Percentiles rank a stretch among this genome's conserved stretches.
Evolutionary conservation across 1,140 invertebrate genomes (phyloP).

Genomic region (Vollenhovia emeryi): DNA sequence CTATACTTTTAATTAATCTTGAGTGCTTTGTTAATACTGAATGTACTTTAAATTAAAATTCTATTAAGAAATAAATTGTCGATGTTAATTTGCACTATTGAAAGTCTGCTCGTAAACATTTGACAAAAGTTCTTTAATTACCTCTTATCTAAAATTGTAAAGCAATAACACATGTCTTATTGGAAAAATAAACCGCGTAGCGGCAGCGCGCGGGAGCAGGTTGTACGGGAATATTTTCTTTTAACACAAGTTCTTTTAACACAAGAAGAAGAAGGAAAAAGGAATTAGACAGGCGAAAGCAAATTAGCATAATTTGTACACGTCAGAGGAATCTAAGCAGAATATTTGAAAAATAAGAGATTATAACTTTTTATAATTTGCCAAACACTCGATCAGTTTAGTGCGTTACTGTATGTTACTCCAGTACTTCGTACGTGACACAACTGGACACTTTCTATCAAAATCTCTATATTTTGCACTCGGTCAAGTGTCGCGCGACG

Average conservation of each 20-base stretch:
- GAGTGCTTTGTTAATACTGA: neutral
- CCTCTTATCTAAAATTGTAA: neutral
- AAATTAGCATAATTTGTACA: neutral
- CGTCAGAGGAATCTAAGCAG: neutral
- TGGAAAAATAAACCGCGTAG: neutral
- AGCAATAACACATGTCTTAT: neutral
- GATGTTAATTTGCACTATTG: neutral
- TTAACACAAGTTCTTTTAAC: no score
- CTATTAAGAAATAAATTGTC: neutral
- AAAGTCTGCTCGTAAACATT: neutral
- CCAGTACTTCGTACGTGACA: neutral
- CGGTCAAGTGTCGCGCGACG: neutral
- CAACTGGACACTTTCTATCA: neutral
- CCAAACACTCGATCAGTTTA: neutral
- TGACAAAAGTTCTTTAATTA: neutral
- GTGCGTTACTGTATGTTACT: neutral
- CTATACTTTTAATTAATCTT: neutral
- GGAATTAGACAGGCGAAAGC: neutral
- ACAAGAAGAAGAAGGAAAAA: neutral
- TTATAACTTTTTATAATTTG: neutral
- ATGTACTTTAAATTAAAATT: neutral
- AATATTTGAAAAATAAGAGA: neutral
- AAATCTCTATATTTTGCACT: neutral
- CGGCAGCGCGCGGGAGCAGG: no score
- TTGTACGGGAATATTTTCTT: no score